phyloP scores from a whole-genome alignment of 2,113 vertebrate species.

The Stegastes partitus region DNA sequence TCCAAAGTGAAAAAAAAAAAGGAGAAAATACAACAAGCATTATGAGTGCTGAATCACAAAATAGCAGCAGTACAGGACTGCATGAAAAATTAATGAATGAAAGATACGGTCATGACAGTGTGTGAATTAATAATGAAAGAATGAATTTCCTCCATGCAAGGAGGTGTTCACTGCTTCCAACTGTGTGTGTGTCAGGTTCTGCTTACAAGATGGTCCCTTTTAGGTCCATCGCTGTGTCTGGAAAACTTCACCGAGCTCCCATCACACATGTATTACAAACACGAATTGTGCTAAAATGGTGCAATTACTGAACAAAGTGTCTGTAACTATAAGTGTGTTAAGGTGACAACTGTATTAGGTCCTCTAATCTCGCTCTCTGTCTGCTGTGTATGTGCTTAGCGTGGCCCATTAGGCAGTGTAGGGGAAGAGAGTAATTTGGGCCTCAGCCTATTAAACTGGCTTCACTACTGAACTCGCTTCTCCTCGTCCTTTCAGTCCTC shows the following conservation, averaged over 20 bases:
- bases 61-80: constrained; percentile 48
- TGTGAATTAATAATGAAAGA: constrained; percentile 71
- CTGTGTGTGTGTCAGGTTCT: constrained; percentile 26
- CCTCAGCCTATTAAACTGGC: background rate
- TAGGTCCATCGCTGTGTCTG: background rate
- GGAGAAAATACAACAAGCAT: constrained; percentile 20
- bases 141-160: constrained; percentile 46
- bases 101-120: constrained; percentile 60
- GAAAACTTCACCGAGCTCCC: constrained; percentile 15
- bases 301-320: background rate
- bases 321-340: background rate
- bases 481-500: no score
- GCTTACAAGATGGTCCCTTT: background rate
- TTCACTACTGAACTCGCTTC: no score
- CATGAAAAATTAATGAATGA: constrained; percentile 69
- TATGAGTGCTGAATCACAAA: constrained; percentile 50
- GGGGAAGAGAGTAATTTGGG: background rate
- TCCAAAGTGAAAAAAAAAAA: constrained; percentile 9
- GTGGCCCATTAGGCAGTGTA: background rate
- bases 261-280: constrained; percentile 7
- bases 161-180: constrained; percentile 33
- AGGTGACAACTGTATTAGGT: background rate
- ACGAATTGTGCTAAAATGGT: background rate
- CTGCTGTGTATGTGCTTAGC: background rate
- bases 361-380: background rate